Percentiles rank a stretch among this genome's conserved stretches.
phyloP scores from a whole-genome alignment of 2,797 vertebrate species.

The Coccyzus lansbergi region DNA sequence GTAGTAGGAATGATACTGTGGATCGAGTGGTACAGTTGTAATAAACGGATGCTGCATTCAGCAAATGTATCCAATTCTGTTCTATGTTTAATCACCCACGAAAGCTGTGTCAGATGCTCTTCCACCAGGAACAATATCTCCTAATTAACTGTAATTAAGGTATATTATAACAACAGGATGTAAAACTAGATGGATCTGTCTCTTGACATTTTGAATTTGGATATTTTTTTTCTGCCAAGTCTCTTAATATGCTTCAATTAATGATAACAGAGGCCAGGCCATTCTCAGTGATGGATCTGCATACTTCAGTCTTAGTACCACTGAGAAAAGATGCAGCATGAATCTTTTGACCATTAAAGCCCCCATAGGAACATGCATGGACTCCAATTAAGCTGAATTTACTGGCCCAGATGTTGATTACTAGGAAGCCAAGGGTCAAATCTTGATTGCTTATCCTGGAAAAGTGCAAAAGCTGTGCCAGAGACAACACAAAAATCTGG shows the following conservation, averaged over 20 bases:
- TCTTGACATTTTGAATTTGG: constrained; percentile 43
- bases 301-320: background rate
- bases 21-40: background rate
- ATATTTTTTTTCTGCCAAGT: background rate
- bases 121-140: constrained; percentile 55
- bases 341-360: background rate
- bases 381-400: background rate
- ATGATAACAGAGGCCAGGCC: constrained; percentile 26
- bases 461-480: background rate
- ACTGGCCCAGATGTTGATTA: background rate
- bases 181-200: constrained; percentile 50
- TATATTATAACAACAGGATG: constrained; percentile 57
- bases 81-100: constrained; percentile 41
- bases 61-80: background rate
- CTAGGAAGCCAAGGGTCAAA: background rate
- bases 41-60: background rate
- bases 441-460: background rate
- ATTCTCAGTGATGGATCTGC: constrained; percentile 10
- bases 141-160: constrained; percentile 59
- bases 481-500: fast-evolving
- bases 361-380: background rate
- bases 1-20: background rate
- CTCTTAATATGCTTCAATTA: constrained; percentile 47
- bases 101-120: constrained; percentile 51
- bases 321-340: background rate